Base-by-base conservation (phyloP, 2,797 vertebrate genomes). In the Selene dorsalis region DNA sequence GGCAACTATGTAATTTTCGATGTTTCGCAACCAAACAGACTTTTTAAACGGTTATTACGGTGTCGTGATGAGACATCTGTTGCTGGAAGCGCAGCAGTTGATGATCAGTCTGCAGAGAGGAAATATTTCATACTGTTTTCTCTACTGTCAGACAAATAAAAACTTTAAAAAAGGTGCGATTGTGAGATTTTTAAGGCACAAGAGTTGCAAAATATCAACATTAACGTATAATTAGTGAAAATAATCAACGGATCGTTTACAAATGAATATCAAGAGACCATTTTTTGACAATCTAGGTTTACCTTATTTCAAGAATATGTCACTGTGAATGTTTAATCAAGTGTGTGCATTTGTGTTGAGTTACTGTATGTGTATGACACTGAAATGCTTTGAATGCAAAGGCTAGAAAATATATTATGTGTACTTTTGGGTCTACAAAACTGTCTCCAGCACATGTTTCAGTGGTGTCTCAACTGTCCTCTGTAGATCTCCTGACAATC, bases 401-500 rank as follows among this genome's bases (percentile, higher is more conserved):
- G 0, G 8, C 14, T 3, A 20, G 10, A 18, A 22, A 4, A 35
- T 35, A 35, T 14, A 7, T 16, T 4, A 17, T 26, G 48, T 41
- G 30, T 56, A 12, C 26, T 39, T 41, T 24, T 2, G 12, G 22
- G 18, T 48, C 14, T 16, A 16, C 11, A n/a, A 5, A 28, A 22
- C 6, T 58, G 7, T 26, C 52, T 26, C 1, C 0, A 24, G 30
- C 63, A 26, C 2, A 24, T 0, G 2, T 45, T 50, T 38, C 0
- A 73, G 1, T 32, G 4, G 16, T 16, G 2, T 66, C 24, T 75
- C 24, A 0, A 1, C 60, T 62, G 14, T 82, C 16, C 52, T 20
- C 20, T 69, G 53, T 65, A 91, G 90, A 65, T 12, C 11, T 60
- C 10, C 55, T n/a, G 74, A 83, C 77, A 81, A 71, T 85, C 87